Conservation (phyloP, 1,140 invertebrate species). For the Sinella curviseta region DNA sequence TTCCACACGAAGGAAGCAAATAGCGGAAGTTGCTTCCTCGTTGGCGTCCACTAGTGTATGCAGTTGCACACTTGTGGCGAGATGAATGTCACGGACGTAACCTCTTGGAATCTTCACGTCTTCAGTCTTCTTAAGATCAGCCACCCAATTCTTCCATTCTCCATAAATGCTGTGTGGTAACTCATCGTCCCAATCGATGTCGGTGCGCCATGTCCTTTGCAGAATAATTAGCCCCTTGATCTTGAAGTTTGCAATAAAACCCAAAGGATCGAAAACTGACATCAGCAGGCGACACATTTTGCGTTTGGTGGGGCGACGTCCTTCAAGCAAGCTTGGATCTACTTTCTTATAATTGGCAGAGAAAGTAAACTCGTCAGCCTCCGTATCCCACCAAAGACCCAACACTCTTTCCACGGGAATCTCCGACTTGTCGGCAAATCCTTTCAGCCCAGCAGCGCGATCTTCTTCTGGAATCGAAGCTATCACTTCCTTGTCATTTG, state of each 20-base stretch:
- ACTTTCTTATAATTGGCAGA: conserved; percentile 23
- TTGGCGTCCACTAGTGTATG: conserved; percentile 52
- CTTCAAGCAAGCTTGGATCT: not conserved
- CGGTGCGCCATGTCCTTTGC: conserved; percentile 43
- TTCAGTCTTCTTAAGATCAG: not conserved
- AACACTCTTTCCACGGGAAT: not conserved
- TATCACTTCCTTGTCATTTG: not conserved
- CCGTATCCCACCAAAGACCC: conserved; percentile 27
- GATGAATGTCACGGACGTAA: not conserved
- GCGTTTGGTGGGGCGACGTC: conserved; percentile 33
- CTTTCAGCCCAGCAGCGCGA: not conserved
- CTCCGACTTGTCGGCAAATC: not conserved
- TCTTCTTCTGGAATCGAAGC: not conserved
- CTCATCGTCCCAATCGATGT: conserved; percentile 44
- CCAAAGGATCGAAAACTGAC: conserved; percentile 37
- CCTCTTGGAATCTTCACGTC: conserved; percentile 18
- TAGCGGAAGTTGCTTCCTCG: conserved; percentile 50
- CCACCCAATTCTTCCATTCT: conserved; percentile 44
- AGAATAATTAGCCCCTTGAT: conserved; percentile 36
- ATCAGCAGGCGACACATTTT: conserved; percentile 10
- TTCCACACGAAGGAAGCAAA: conserved; percentile 45
- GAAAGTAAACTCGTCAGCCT: conserved; percentile 13
- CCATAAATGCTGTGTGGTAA: conserved; percentile 6
- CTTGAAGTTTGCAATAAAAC: conserved; percentile 28
- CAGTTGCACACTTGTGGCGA: conserved; percentile 33